Conservation (phyloP, 2,113 vertebrate species). For the Thalassarche chlororhynchos region DNA sequence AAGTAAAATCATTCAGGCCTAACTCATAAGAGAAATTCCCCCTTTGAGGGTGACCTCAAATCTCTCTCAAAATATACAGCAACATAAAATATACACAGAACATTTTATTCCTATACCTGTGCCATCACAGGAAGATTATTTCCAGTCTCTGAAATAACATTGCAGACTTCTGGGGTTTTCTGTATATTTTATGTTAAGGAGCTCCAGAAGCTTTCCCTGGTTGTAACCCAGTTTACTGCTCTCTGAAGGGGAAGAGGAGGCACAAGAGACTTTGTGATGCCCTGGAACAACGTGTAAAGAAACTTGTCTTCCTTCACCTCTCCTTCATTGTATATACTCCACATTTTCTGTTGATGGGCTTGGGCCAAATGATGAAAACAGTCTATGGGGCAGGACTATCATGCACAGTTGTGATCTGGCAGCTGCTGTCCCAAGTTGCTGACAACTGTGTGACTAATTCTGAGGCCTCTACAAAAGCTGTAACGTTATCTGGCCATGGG, state of each 20-base stretch:
- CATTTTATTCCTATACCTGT: neutral
- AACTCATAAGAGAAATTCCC: conserved; percentile 22
- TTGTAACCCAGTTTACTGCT: neutral
- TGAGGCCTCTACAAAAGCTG: neutral
- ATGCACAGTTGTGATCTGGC: neutral
- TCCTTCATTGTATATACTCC: neutral
- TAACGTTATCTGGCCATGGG: neutral
- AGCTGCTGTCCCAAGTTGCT: neutral
- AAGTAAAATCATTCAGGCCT: neutral
- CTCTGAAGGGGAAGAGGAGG: neutral
- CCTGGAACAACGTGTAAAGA: neutral
- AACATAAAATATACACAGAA: conserved; percentile 24
- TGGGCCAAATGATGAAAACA: neutral
- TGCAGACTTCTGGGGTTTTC: neutral
- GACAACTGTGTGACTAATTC: neutral
- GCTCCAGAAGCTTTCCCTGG: neutral
- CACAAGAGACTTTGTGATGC: neutral
- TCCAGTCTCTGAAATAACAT: conserved; percentile 32
- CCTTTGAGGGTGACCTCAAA: neutral
- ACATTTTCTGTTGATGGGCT: neutral
- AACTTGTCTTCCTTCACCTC: neutral
- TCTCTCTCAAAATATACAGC: conserved; percentile 29
- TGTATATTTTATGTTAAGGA: neutral
- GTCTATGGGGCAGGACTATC: neutral
- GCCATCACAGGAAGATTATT: conserved; percentile 33